Conservation (phyloP, 2,797 vertebrate genomes). For the Hapalemur alaotrensis region DNA sequence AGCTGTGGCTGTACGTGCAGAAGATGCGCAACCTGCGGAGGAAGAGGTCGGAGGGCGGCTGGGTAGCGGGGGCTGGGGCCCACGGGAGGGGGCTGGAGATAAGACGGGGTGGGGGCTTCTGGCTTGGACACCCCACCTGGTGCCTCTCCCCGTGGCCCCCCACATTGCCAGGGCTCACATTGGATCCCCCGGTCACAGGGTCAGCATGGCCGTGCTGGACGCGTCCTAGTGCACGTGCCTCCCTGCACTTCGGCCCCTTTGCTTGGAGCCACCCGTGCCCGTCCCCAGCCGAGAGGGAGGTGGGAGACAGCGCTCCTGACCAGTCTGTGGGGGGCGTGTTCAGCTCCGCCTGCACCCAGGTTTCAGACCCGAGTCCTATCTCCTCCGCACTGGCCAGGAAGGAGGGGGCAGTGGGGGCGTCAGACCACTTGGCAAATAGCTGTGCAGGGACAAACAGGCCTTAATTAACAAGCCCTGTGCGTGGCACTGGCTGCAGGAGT, state of each 20-base stretch:
- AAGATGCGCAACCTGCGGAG: conserved; percentile 85
- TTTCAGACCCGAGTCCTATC: not conserved
- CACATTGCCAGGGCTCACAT: rapidly evolving
- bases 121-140: not conserved
- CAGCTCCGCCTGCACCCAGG: not conserved
- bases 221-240: rapidly evolving
- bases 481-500: not conserved
- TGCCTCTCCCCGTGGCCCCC: no score
- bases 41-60: conserved; percentile 83
- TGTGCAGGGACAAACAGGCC: conserved; percentile 61
- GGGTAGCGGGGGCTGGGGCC: not conserved
- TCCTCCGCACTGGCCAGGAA: not conserved
- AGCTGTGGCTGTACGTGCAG: conserved; percentile 87
- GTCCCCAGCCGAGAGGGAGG: not conserved
- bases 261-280: not conserved
- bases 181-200: no score
- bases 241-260: not conserved
- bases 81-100: not conserved
- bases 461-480: not conserved
- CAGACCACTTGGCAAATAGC: not conserved
- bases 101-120: not conserved
- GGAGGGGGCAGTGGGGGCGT: not conserved
- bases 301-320: not conserved
- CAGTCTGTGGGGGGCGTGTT: not conserved
- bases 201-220: rapidly evolving